These are phyloP conservation scores for Beroe ovata DNA, from an alignment of 37 sponge, comb jelly and placozoan species.

Conservation along the genomic window DNA sequence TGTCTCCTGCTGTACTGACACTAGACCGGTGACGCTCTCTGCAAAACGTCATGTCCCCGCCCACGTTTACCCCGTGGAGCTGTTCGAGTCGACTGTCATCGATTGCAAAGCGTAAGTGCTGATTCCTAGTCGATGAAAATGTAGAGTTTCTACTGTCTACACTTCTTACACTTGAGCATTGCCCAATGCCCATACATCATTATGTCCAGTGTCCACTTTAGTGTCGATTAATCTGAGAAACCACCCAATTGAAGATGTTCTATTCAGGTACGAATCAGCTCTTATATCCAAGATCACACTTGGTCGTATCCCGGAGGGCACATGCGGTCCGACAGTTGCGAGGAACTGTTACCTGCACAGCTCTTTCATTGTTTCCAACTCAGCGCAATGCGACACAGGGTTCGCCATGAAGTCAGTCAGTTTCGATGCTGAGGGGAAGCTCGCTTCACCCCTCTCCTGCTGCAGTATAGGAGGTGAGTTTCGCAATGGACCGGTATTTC, in stretches of 20 bases:
- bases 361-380: not conserved
- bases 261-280: constrained; percentile 1
- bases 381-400: not conserved
- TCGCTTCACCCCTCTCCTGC: constrained; percentile 6
- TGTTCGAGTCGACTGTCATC: constrained; percentile 26
- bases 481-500: too few species aligned
- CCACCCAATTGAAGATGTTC: too few species aligned
- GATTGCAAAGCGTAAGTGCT: constrained; percentile 35
- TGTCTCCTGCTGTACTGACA: not conserved
- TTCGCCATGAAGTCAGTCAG: constrained; percentile 22
- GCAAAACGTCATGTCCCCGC: constrained; percentile 54
- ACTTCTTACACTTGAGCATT: too few species aligned
- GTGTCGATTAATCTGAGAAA: too few species aligned
- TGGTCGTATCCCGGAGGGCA: constrained; percentile 37
- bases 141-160: too few species aligned
- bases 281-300: constrained; percentile 4
- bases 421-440: constrained; percentile 5
- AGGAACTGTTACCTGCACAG: constrained; percentile 7
- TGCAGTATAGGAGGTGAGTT: constrained; percentile 48
- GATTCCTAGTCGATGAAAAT: too few species aligned
- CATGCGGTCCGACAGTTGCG: constrained; percentile 9
- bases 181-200: too few species aligned
- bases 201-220: too few species aligned
- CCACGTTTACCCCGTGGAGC: not conserved
- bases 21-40: not conserved